Conservation (phyloP, 2,113 vertebrate species). For the Cephalopterus ornatus region DNA sequence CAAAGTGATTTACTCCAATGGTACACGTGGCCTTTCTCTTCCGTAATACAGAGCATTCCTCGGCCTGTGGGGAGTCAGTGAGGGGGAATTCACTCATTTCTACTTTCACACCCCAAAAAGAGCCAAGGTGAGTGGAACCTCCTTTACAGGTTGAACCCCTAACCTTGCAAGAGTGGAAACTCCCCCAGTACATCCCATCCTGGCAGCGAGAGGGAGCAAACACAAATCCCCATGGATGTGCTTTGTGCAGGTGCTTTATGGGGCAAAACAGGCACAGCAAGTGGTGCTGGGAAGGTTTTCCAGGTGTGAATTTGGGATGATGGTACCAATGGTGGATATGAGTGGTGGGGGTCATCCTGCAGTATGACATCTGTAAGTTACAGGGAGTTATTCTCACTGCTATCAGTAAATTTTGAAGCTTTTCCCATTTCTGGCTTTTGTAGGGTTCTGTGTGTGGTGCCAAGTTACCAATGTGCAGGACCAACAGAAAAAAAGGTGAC, state of each 20-base stretch:
- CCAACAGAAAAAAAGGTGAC: neutral
- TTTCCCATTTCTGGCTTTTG: neutral
- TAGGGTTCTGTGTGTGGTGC: neutral
- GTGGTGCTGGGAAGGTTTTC: neutral
- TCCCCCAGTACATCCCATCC: neutral
- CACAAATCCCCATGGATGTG: rapidly evolving
- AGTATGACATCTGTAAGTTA: rapidly evolving
- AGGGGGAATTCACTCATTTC: neutral
- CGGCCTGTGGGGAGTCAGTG: rapidly evolving
- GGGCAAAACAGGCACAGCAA: neutral
- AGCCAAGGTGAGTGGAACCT: neutral
- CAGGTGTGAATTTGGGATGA: neutral
- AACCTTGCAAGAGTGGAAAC: neutral
- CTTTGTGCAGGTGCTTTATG: neutral
- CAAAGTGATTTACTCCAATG: rapidly evolving
- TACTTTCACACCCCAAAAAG: neutral
- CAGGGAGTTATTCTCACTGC: neutral
- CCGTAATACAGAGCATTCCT: rapidly evolving
- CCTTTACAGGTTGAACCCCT: neutral
- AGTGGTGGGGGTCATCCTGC: rapidly evolving
- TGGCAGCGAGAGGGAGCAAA: rapidly evolving
- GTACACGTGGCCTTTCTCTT: rapidly evolving
- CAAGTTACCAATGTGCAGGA: neutral
- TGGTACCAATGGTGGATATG: rapidly evolving
- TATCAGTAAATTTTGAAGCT: neutral